Conservation (phyloP, 2,888 invertebrate species). For the Timandra comae region DNA sequence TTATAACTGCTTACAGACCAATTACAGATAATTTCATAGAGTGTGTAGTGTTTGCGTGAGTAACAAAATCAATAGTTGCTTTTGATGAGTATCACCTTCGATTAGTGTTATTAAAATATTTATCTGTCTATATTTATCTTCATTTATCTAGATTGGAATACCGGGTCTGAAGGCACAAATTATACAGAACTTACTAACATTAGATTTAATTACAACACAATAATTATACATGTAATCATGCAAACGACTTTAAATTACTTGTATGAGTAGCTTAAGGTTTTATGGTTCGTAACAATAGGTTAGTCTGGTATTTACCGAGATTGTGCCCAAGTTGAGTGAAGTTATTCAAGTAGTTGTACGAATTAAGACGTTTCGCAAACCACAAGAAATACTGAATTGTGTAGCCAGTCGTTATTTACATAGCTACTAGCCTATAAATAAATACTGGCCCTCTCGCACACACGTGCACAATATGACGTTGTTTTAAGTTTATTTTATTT, state of each 20-base stretch:
- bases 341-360: slow-evolving; percentile 18
- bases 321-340: slow-evolving; percentile 4
- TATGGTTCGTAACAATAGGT: slow-evolving; percentile 9
- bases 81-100: no score
- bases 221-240: no score
- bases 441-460: slow-evolving; percentile 70
- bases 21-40: no score
- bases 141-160: no score
- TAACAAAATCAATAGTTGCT: no score
- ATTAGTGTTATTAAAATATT: no score
- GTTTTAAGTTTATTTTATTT: slow-evolving; percentile 77
- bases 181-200: no score
- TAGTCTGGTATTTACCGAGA: slow-evolving; percentile 3
- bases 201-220: no score
- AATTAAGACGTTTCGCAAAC: slow-evolving; percentile 73
- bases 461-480: slow-evolving; percentile 72
- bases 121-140: no score
- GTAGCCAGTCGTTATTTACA: slow-evolving; percentile 68
- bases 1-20: no score
- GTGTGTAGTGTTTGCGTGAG: no score
- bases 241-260: slow-evolving; percentile 5
- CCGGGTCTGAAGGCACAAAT: no score
- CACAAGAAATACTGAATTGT: slow-evolving; percentile 56
- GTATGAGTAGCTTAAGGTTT: slow-evolving; percentile 4
- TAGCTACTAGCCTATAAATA: slow-evolving; percentile 76